Percentiles rank a stretch among this genome's conserved stretches.
Conservation (phyloP, 2,888 invertebrate species). For the Diarsia mendica region DNA sequence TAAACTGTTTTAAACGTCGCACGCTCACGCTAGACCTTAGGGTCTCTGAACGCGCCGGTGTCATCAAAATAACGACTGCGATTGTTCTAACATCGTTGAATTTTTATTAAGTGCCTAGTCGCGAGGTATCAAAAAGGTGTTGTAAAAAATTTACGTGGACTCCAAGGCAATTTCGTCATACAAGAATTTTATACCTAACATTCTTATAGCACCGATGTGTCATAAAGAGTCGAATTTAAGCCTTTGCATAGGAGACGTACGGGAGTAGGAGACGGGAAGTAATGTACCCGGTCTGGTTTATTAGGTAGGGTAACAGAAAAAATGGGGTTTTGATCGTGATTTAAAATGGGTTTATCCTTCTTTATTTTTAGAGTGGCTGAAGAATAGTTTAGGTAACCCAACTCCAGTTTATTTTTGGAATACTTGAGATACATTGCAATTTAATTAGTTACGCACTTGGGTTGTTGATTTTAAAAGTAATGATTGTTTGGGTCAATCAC, state of each 20-base stretch:
- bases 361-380: neutral
- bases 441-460: no score
- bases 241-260: conserved; percentile 68
- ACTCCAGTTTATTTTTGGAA: neutral
- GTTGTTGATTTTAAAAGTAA: no score
- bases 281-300: conserved; percentile 30
- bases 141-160: conserved; percentile 80
- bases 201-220: conserved; percentile 75
- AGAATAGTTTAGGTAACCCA: neutral
- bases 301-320: conserved; percentile 30
- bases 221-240: conserved; percentile 79
- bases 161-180: conserved; percentile 77
- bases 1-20: neutral
- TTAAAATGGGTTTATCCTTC: conserved; percentile 21
- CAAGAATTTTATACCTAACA: conserved; percentile 79
- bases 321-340: conserved; percentile 31
- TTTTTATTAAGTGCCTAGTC: conserved; percentile 80
- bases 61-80: conserved; percentile 71
- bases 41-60: conserved; percentile 45
- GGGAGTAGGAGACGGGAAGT: conserved; percentile 34
- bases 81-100: conserved; percentile 74
- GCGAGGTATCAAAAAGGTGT: conserved; percentile 70
- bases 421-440: no score
- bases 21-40: no score
- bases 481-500: no score